Evolutionary conservation across 2,888 invertebrate species (phyloP), one percentile per base, ranked within the genome.

Genomic region (Ctenicera cuprea): DNA sequence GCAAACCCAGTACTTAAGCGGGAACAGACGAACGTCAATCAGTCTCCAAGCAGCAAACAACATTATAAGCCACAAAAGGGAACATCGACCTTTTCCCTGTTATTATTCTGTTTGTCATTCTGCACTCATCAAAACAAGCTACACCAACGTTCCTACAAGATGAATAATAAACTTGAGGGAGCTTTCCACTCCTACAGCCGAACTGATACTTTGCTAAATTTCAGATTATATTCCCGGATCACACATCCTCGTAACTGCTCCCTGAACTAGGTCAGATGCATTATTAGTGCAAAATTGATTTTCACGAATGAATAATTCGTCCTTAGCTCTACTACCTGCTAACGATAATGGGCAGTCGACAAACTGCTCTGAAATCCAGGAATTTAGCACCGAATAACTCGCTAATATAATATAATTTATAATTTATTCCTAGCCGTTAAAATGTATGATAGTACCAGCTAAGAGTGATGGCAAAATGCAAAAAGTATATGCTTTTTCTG

Each of bases 221-320:
- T 45, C 59, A 71, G 22, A 57, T 65, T 64, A 64, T 45, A 43
- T 22, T n/a, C 57, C 57, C 62, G 33, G 59, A 62, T 70, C 63
- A 52, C 50, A 70, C 70, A 70, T 54, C 65, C 45, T 45, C 66
- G 66, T 59, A 59, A 59, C 59, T 59, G 59, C 59, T 37, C 38
- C 65, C 26, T 48, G 41, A 77, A 76, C 45, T 76, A 74, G 77
- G 77, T 77, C 77, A 77, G 61, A 71, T 77, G 69, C 76, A 77
- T 76, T 72, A 66, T 66, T 76, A 75, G 75, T 68, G 33, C 66
- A 71, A 73, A 77, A 77, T 77, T 76, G 77, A 77, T 77, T 77
- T 77, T 77, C 59, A 54, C 73, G 73, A 71, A 76, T 76, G 70
- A 77, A 76, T 77, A 76, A 77, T 77, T 77, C 65, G 54, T 48